Evolutionary conservation across 2,888 invertebrate genomes (phyloP), one percentile per base, ranked within the genome.

Genomic region (Eristalis intricaria): DNA sequence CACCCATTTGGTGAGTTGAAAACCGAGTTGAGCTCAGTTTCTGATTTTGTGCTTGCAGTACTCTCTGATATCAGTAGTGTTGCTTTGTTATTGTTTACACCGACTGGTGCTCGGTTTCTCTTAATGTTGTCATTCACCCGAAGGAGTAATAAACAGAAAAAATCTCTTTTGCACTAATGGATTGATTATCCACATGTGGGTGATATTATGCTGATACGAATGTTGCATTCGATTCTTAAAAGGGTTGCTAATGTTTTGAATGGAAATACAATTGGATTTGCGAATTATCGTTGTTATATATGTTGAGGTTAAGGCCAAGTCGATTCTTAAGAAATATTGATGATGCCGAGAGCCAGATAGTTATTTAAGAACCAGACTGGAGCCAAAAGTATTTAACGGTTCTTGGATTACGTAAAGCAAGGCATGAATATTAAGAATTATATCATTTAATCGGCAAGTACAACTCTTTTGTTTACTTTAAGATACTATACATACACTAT

Each of bases 1-100:
- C 84, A 81, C 84, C 81, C 76, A 81, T 81, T 85, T 58, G 66
- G 38, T 35, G 58, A 81, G 66, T 56, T 58, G 71, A 40, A n/a
- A 81, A 63, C 13, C 10, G 23, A 56, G 61, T 26, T 68, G 63
- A 58, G 65, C 61, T 69, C 73, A 58, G 74, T 63, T 69, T 78
- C 29, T 80, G 61, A 29, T 61, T 75, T 65, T 22, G 40, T 73
- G 58, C n/a, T n/a, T 64, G 56, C 68, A 40, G 10, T 11, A 13
- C 61, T 75, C 79, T 79, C 84, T 81, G 32, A 63, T 84, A 75
- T 76, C 71, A 22, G 35, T 22, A 68, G 23, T 43, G 23, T 35
- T 32, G 32, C 63, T 69, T 81, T 85, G 73, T 85, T 81, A 77
- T 81, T 85, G 84, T 85, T 81, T 76, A 76, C 76, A 63, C 29